Percentiles rank a stretch among this genome's conserved stretches.
Evolutionary conservation across 2,797 vertebrate species (phyloP).

Genomic region (Anas bahamensis): DNA sequence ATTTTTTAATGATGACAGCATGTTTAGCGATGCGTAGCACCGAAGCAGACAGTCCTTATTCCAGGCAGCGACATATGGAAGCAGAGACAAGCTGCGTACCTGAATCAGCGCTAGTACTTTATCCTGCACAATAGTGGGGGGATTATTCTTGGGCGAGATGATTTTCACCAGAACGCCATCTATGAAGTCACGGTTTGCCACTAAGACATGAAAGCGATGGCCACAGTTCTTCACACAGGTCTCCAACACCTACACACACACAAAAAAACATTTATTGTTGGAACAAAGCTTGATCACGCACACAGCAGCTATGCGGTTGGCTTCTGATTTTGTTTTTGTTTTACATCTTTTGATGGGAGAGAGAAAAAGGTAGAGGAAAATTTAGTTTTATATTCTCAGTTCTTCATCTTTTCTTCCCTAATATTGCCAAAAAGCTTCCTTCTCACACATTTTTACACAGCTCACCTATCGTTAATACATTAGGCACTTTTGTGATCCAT

Average conservation of each 20-base stretch:
- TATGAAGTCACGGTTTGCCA: slow-evolving; percentile 95
- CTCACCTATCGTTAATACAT: not conserved
- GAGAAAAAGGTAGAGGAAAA: not conserved
- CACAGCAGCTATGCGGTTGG: not conserved
- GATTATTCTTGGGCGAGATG: slow-evolving; percentile 97
- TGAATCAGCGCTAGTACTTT: slow-evolving; percentile 98
- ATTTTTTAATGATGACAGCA: slow-evolving; percentile 22
- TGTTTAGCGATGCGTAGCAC: not conserved
- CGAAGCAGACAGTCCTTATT: slow-evolving; percentile 23
- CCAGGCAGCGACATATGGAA: slow-evolving; percentile 27
- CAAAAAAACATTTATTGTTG: not conserved
- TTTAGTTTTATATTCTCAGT: not conserved
- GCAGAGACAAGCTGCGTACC: slow-evolving; percentile 78
- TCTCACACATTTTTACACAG: not conserved
- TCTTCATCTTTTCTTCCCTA: not conserved
- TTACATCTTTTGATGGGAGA: not conserved
- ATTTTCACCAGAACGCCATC: slow-evolving; percentile 96
- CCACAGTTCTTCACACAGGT: slow-evolving; percentile 99
- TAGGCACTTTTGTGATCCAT: not conserved
- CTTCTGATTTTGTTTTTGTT: not conserved
- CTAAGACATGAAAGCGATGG: slow-evolving; percentile 94
- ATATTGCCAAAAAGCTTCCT: not conserved
- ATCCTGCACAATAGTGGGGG: slow-evolving; percentile 96
- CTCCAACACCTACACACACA: slow-evolving; percentile 88
- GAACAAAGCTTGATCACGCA: not conserved